Evolutionary conservation across 1,140 invertebrate genomes (phyloP), one percentile per base, ranked within the genome.

Genomic region (Papilio helenus): DNA sequence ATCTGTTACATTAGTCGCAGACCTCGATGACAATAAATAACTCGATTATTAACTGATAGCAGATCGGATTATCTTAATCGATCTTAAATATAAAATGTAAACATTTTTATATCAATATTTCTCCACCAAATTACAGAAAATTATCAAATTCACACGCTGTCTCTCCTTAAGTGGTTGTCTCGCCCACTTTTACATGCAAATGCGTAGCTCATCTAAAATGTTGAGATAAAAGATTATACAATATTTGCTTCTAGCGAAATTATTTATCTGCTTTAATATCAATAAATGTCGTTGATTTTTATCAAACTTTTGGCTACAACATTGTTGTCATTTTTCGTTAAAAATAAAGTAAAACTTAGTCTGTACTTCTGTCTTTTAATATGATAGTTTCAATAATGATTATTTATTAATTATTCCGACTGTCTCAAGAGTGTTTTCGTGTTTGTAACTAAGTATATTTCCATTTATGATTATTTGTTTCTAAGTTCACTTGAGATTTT

Each of bases 101-200:
- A 65, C 61, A 65, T 34, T 16, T 65, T 65, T 34, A 65, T 16
- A 65, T 26, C 23, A 65, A 16, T 65, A 29, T 26, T 65, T 65
- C 29, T 29, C 26, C 26, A 34, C n/a, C n/a, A 65, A 29, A 65
- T 65, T 29, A 65, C 14, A 65, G 61, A 65, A 18, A 65, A 29
- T 65, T 65, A 55, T 55, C 51, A 65, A 65, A 29, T 29, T 65
- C 26, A 65, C 61, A 65, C 61, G 61, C 23, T 65, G 23, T 26
- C 58, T 29, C 61, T 29, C 12, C 12, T 61, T 26, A 26, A 26
- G 8, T 61, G 23, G 58, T 61, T 4, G 23, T 26, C 23, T 26
- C 10, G 58, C 58, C 58, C 23, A 61, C 23, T 61, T 26, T 61
- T 26, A 10, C 20, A 61, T 61, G 20, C 58, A 26, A 26, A 61